Evolutionary conservation across 2,888 invertebrate species (phyloP).

Genomic region (Carterocephalus palaemon): DNA sequence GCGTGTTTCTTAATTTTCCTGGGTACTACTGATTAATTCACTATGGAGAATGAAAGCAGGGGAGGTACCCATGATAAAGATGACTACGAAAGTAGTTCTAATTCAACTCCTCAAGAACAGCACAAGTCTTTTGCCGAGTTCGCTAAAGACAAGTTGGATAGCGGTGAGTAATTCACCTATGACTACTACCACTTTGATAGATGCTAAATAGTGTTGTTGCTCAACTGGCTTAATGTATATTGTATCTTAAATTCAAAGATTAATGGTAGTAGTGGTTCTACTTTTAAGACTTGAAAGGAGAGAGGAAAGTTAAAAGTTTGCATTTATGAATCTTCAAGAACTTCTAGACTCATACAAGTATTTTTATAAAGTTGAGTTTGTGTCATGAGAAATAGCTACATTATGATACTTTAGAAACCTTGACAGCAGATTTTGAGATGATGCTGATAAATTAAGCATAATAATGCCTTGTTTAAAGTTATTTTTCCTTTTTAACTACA

Average conservation of each 20-base stretch:
- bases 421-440: too few species aligned
- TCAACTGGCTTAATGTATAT: neutral
- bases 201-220: too few species aligned
- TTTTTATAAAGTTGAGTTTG: too few species aligned
- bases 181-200: too few species aligned
- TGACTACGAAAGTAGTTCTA: constrained; percentile 64
- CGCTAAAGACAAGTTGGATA: constrained; percentile 72
- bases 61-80: constrained; percentile 59
- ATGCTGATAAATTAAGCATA: too few species aligned
- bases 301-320: too few species aligned
- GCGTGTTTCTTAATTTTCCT: constrained; percentile 48
- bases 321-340: too few species aligned
- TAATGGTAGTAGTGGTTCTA: constrained; percentile 4
- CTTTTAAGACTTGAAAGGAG: neutral
- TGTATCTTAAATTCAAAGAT: neutral
- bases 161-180: constrained; percentile 57
- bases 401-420: too few species aligned
- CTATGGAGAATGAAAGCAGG: constrained; percentile 63
- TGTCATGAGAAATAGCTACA: too few species aligned
- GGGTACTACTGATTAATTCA: constrained; percentile 37
- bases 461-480: too few species aligned
- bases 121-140: constrained; percentile 72
- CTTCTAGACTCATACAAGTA: too few species aligned
- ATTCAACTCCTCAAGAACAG: constrained; percentile 69
- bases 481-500: too few species aligned